Evolutionary conservation across 2,113 vertebrate species (phyloP).

Genomic region (Parotia lawesii): DNA sequence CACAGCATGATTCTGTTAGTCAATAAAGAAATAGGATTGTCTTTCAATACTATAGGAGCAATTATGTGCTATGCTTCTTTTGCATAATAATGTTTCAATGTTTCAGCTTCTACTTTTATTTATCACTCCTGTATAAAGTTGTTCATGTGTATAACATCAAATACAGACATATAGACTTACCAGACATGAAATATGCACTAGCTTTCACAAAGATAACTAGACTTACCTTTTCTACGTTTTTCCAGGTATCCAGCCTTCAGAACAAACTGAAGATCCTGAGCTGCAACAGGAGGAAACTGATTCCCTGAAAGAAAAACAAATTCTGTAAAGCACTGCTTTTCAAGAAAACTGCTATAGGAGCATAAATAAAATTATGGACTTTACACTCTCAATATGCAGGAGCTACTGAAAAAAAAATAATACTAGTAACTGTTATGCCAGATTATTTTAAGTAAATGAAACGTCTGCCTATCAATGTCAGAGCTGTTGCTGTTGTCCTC

Average conservation of each 20-base stretch:
- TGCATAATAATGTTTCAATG: not conserved
- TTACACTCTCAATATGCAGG: not conserved
- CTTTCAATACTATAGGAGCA: not conserved
- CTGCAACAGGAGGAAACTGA: slow-evolving; percentile 84
- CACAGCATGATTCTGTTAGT: not conserved
- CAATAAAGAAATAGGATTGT: not conserved
- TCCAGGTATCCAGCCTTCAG: slow-evolving; percentile 92
- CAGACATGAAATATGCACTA: not conserved
- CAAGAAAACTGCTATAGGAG: not conserved
- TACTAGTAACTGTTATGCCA: not conserved
- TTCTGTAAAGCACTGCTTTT: not conserved
- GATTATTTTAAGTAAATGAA: not conserved
- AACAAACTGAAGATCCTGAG: slow-evolving; percentile 86
- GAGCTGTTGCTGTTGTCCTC: not conserved
- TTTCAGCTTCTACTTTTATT: not conserved
- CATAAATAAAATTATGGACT: not conserved
- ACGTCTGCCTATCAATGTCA: not conserved
- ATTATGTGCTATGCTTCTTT: not conserved
- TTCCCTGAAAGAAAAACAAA: slow-evolving; percentile 72
- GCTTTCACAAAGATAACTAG: not conserved
- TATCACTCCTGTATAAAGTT: not conserved
- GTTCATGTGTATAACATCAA: not conserved
- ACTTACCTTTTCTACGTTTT: slow-evolving; percentile 91
- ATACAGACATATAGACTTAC: not conserved
- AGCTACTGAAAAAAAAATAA: not conserved